These are phyloP conservation scores for Cephus runcator DNA, from an alignment of 2,888 invertebrate genomes.

Conservation along the genomic window DNA sequence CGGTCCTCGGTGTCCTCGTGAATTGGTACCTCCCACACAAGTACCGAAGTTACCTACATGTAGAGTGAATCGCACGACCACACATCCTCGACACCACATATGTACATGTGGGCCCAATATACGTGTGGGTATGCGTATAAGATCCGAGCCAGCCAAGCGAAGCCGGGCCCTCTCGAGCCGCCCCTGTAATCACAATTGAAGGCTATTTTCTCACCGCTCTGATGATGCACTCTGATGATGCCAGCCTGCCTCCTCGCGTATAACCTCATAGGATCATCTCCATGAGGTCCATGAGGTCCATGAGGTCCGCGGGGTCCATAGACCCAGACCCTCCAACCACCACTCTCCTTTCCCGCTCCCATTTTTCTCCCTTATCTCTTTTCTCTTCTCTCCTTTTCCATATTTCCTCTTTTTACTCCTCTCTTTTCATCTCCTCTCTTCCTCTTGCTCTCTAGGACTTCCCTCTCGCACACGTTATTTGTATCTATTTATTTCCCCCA, in stretches of 20 bases:
- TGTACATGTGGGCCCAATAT: constrained; percentile 20
- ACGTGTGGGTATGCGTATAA: constrained; percentile 11
- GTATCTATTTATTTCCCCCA: background rate
- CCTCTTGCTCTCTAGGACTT: constrained; percentile 21
- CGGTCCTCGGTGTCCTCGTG: background rate
- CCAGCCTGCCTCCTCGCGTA: constrained; percentile 40
- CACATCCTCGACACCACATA: constrained; percentile 6
- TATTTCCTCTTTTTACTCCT: constrained; percentile 12
- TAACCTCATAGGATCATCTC: constrained; percentile 61
- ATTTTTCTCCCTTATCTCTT: constrained; percentile 9
- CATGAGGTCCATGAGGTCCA: constrained; percentile 19
- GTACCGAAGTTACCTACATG: background rate
- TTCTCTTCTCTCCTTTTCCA: constrained; percentile 16
- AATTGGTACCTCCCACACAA: background rate
- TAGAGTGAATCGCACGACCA: constrained; percentile 17
- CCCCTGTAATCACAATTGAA: constrained; percentile 67
- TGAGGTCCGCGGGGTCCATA: constrained; percentile 26
- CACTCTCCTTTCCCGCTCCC: background rate
- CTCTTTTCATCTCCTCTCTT: constrained; percentile 14
- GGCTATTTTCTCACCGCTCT: constrained; percentile 67
- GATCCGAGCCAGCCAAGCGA: constrained; percentile 21
- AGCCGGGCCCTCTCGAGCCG: constrained; percentile 53
- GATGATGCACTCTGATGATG: constrained; percentile 65
- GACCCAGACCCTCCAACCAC: constrained; percentile 17
- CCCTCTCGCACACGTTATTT: background rate